Evolutionary conservation across 2,113 vertebrate genomes (phyloP), one percentile per base, ranked within the genome.

Genomic region (Eudyptes chrysolophus): DNA sequence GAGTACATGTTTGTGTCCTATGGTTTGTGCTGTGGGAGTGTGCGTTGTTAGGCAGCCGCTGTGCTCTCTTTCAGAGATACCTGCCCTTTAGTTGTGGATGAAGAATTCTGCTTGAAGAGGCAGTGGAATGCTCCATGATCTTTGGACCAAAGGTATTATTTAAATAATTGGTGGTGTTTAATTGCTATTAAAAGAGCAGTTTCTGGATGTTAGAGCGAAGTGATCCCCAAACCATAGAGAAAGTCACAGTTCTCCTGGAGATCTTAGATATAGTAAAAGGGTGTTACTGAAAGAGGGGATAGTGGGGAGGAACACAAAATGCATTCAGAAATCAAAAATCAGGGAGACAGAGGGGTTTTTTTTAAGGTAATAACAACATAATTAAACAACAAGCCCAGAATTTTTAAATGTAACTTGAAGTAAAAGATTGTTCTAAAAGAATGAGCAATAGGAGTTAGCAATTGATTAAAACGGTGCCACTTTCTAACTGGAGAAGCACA

Each of bases 71-170:
- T 44, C 84, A 76, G 62, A 79, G 34, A 52, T 42, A 61, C 16
- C 25, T 30, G 36, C 27, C 52, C 49, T 65, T 76, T 36, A 68
- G 44, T 11, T 34, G 84, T 88, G 84, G 75, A 88, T 83, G 78
- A 97, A 95, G 87, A 77, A 69, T 77, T 93, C 78, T 83, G 58
- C 54, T 95, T 70, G 87, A 70, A 92, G 75, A 94, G n/a, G 52
- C 58, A 90, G 70, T 90, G 90, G 84, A 83, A 96, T 93, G 90
- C 70, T 90, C 62, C 58, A 2, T 49, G 62, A 92, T 70, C 87
- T 72, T 87, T 90, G 75, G 82, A 96, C 58, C 57, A 83, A 80
- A 94, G 92, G 87, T 97, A 95, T 85, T 85, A 48, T 79, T 92
- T 84, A 78, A 90, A 72, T 79, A 85, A 92, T 82, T 49, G 4